These are phyloP conservation scores for Tamias sibiricus DNA, from an alignment of 2,113 vertebrate species.

Conservation along the genomic window DNA sequence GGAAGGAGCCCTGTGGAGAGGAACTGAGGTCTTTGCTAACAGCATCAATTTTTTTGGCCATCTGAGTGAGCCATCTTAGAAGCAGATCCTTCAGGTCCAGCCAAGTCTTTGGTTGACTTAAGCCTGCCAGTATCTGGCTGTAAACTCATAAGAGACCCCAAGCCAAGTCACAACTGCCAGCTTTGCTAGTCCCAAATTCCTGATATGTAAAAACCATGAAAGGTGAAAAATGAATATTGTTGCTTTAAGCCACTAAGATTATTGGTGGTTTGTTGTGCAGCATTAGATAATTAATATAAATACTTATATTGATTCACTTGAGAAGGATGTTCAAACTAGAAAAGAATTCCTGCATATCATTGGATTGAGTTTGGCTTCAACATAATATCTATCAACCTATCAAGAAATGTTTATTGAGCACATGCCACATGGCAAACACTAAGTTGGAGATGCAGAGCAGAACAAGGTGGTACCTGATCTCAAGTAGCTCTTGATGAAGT, in stretches of 20 bases:
- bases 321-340: not conserved
- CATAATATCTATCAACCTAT: not conserved
- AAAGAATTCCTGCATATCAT: not conserved
- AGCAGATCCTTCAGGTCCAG: not conserved
- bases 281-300: slow-evolving; percentile 17
- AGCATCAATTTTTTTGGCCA: not conserved
- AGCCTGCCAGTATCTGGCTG: not conserved
- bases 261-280: not conserved
- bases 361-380: not conserved
- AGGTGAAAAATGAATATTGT: not conserved
- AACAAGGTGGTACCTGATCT: not conserved
- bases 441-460: not conserved
- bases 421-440: not conserved
- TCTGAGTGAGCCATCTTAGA: not conserved
- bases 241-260: not conserved
- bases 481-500: not conserved
- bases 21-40: not conserved
- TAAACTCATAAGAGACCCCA: not conserved
- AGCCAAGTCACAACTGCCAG: not conserved
- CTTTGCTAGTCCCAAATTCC: not conserved
- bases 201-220: not conserved
- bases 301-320: not conserved
- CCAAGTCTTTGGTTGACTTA: not conserved
- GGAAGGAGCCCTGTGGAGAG: not conserved
- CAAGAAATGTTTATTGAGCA: not conserved